Evolutionary conservation across 2,888 invertebrate genomes (phyloP), one percentile per base, ranked within the genome.

Genomic region (Cacoxenus indagator): DNA sequence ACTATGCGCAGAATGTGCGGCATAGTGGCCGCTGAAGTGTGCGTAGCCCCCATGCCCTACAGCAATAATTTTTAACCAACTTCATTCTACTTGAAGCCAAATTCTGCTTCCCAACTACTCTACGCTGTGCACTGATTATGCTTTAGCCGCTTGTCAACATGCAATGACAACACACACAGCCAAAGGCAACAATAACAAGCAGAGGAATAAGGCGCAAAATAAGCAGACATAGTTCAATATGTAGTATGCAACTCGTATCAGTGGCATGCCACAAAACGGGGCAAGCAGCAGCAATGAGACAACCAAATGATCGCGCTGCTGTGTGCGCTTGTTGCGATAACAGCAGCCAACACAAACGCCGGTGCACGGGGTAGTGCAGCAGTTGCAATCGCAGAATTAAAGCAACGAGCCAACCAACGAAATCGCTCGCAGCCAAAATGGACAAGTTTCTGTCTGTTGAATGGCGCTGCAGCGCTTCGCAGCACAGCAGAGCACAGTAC

Each of bases 101-200:
- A n/a, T n/a, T n/a, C 37, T 31, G 31, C 31, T 37, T 8, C 37
- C 37, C 75, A 76, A 75, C 76, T 75, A 75, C 75, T 68, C 67
- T 69, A 68, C 70, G 72, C 74, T 74, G 76, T 43, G 26, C 19
- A 51, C 45, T 62, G 61, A 62, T 62, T 62, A 62, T 62, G 45
- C 61, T 43, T 62, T 62, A 62, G 61, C 61, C 61, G 45, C 61
- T 69, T 64, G 70, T 59, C 64, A 64, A 70, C 70, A 70, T 68
- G 70, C 64, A 68, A 67, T 68, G 70, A 68, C 64, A 67, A 57
- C 59, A 55, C 31, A 29, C 37, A 51, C 17, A 31, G 31, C 59
- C 59, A 29, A 37, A 19, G 31, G 37, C 31, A 59, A 29, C 22
- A 6, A 24, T 4, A 3, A 3, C 46, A 54, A 14, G 24, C 19